Base-by-base conservation (phyloP, 92 coral and sea anemone genomes). In the Heliopora coerulea region DNA sequence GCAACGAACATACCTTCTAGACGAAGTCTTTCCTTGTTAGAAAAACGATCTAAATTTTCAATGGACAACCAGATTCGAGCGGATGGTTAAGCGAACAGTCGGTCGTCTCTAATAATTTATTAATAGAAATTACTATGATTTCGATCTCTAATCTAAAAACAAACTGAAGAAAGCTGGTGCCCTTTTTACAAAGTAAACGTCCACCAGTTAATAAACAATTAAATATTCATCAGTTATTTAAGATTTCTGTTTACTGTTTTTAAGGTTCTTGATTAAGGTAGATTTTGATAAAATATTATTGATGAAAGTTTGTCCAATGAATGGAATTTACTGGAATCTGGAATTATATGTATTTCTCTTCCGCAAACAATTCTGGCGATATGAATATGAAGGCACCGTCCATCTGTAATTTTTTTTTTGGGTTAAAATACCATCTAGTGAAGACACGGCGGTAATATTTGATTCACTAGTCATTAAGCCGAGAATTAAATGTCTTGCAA, bases 161-260 rank as follows among this genome's bases (percentile, higher is more conserved):
- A 70, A 70, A 70, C 77, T 24, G 19, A 29, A 34, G 31, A 65
- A 52, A 70, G 54, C 77, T 70, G 77, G 77, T 70, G 77, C 77
- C 35, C 77, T 70, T 70, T 52, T 70, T 25, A 70, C 63, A 24
- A 70, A 54, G 33, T 39, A 17, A 56, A 19, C 19, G 27, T 25
- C 77, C 49, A 70, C 77, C 77, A 20, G 77, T 70, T 54, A 33
- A 26, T 30, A 27, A 26, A 34, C 54, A 27, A 52, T 70, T 52
- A 70, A 70, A 48, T 50, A 70, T 70, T 70, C 49, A 70, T 54
- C 50, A 50, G 20, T 42, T 29, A 60, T 60, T 39, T 23, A 21
- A 37, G n/a, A n/a, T 39, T 27, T 18, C 15, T 33, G 1, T 4
- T 4, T 37, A 37, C 6, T 37, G 11, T 37, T 11, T 4, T 37